Evolutionary conservation across 2,113 vertebrate genomes (phyloP).

Genomic region (Mungos mungo): DNA sequence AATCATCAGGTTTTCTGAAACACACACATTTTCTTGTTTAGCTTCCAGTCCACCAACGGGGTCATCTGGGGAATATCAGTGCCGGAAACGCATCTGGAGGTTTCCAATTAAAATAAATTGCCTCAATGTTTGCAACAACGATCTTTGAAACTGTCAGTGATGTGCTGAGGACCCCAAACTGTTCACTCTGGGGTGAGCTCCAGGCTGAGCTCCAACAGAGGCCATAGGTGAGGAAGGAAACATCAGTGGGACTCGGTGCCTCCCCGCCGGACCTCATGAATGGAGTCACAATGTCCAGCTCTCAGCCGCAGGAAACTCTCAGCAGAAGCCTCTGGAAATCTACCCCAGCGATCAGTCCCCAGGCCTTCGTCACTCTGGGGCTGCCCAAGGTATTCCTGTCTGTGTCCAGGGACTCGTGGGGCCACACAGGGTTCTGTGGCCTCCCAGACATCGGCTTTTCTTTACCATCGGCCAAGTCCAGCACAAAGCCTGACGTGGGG

Average conservation of each 20-base stretch:
- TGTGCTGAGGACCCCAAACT: neutral
- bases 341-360: neutral
- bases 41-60: neutral
- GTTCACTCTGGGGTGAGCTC: neutral
- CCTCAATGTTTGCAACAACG: conserved; percentile 23
- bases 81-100: conserved; percentile 49
- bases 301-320: neutral
- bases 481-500: no score
- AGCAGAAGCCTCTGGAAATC: neutral
- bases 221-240: neutral
- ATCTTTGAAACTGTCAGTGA: neutral
- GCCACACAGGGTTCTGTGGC: neutral
- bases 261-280: neutral
- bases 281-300: neutral
- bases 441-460: neutral
- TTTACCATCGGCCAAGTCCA: neutral
- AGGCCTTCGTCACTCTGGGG: neutral
- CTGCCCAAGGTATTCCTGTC: neutral
- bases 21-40: conserved; percentile 46
- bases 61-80: conserved; percentile 48
- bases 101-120: conserved; percentile 56
- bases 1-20: neutral
- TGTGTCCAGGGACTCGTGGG: neutral
- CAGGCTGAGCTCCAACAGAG: neutral
- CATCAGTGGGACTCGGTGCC: neutral